These are phyloP conservation scores for Scaptodrosophila latifasciaeformis DNA, from an alignment of 2,888 invertebrate species.

Conservation along the genomic window DNA sequence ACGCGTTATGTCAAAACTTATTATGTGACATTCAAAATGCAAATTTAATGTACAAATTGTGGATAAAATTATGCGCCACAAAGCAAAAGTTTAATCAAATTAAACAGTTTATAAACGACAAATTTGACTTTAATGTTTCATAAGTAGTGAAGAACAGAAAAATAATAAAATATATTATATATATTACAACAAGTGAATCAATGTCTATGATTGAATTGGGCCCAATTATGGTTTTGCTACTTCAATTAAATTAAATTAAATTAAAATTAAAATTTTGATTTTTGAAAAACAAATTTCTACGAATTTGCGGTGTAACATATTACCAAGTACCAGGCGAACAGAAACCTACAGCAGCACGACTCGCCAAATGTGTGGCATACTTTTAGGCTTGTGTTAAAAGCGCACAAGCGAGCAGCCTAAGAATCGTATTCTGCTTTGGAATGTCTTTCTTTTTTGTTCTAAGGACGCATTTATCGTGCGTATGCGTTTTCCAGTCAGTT, in stretches of 20 bases:
- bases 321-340: too few relatives aligned
- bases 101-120: constrained; percentile 53
- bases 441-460: too few relatives aligned
- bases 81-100: constrained; percentile 61
- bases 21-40: constrained; percentile 60
- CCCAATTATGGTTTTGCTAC: too few relatives aligned
- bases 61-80: constrained; percentile 37
- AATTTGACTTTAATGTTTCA: constrained; percentile 67
- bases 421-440: too few relatives aligned
- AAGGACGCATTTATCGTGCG: too few relatives aligned
- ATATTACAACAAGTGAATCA: constrained; percentile 52
- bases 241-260: constrained; percentile 19
- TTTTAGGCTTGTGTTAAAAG: not conserved
- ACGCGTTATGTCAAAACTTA: constrained; percentile 63
- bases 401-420: too few relatives aligned
- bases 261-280: constrained; percentile 45
- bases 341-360: too few relatives aligned
- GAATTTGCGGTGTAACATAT: too few relatives aligned
- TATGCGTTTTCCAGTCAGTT: too few relatives aligned
- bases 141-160: constrained; percentile 62
- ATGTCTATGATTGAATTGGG: too few relatives aligned
- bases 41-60: constrained; percentile 65
- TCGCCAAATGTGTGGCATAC: constrained; percentile 4
- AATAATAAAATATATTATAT: constrained; percentile 43
- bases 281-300: constrained; percentile 43